Conservation (phyloP, 1,140 invertebrate species). For the Trachymyrmex septentrionalis region DNA sequence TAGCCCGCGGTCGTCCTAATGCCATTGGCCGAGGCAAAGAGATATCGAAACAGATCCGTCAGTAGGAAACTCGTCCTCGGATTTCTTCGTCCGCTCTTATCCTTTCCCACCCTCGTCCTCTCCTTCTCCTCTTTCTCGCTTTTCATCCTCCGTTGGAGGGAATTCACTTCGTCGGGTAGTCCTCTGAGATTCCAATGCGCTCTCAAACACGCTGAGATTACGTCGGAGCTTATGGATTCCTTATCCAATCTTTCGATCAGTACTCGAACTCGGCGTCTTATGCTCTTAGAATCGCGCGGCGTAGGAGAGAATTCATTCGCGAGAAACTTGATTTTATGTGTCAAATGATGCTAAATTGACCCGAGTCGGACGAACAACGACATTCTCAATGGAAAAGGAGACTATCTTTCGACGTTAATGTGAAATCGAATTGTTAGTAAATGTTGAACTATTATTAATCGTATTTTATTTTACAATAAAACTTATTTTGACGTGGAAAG, state of each 20-base stretch:
- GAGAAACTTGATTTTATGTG: slow-evolving; percentile 49
- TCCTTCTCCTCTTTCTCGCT: slow-evolving; percentile 34
- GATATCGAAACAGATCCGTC: slow-evolving; percentile 56
- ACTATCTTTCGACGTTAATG: background rate
- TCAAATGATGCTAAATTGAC: slow-evolving; percentile 47
- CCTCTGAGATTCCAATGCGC: slow-evolving; percentile 73
- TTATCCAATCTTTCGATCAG: slow-evolving; percentile 82
- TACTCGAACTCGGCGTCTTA: slow-evolving; percentile 56
- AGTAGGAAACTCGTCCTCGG: slow-evolving; percentile 49
- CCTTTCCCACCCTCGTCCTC: slow-evolving; percentile 48
- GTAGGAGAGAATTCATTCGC: slow-evolving; percentile 30
- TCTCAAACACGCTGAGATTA: slow-evolving; percentile 78
- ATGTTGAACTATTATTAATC: background rate
- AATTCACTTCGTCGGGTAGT: slow-evolving; percentile 79
- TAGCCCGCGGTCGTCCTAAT: slow-evolving; percentile 45
- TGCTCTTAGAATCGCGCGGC: slow-evolving; percentile 35
- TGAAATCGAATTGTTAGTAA: background rate
- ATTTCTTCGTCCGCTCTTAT: slow-evolving; percentile 44
- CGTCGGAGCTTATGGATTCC: slow-evolving; percentile 82
- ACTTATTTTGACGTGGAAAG: background rate
- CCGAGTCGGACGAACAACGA: slow-evolving; percentile 7
- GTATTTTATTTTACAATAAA: background rate
- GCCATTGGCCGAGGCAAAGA: slow-evolving; percentile 44
- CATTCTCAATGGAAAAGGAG: background rate
- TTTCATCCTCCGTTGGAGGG: slow-evolving; percentile 66